Conservation (phyloP, 2,797 vertebrate species). For the Molothrus ater region DNA sequence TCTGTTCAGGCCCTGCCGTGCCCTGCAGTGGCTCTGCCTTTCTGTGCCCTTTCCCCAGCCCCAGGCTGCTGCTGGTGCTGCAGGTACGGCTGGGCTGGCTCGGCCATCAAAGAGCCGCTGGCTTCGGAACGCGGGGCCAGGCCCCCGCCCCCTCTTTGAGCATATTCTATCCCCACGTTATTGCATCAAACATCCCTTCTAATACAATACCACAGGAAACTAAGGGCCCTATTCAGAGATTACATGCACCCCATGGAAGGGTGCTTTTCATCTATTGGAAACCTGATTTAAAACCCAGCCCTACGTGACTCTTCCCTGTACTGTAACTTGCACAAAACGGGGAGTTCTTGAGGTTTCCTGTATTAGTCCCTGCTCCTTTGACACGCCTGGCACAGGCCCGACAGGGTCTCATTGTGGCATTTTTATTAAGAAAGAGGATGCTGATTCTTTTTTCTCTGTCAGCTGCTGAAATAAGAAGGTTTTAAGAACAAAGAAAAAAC, state of each 20-base stretch:
- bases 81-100: background rate
- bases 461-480: constrained; percentile 61
- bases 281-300: constrained; percentile 43
- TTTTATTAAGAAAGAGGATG: constrained; percentile 51
- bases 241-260: constrained; percentile 45
- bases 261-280: constrained; percentile 54
- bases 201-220: constrained; percentile 27
- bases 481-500: constrained; percentile 67
- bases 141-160: constrained; percentile 28
- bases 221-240: constrained; percentile 55
- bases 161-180: constrained; percentile 19
- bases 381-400: constrained; percentile 47
- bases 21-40: background rate
- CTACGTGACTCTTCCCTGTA: constrained; percentile 32
- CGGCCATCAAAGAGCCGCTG: background rate
- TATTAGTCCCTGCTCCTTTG: constrained; percentile 62
- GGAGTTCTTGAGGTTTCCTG: constrained; percentile 53
- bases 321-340: constrained; percentile 47
- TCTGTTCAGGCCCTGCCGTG: background rate
- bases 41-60: background rate
- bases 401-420: constrained; percentile 46
- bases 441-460: constrained; percentile 64
- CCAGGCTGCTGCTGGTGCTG: background rate
- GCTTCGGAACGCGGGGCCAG: background rate
- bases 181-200: constrained; percentile 23